Conservation (phyloP, 2,888 invertebrate genomes). For the Serrognathus titanus region DNA sequence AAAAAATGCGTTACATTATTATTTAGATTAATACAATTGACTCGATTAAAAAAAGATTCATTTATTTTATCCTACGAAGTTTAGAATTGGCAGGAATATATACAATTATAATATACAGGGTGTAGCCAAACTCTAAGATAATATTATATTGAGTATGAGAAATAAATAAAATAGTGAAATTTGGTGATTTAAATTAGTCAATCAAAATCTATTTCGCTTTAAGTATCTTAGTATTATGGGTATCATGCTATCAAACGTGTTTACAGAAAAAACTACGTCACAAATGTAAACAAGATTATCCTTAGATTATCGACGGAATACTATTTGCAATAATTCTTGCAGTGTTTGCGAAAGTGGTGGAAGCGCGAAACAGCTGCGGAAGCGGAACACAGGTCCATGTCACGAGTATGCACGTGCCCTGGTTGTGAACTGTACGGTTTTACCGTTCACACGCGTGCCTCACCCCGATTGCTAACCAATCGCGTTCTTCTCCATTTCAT, state of each 20-base stretch:
- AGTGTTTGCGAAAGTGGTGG: constrained; percentile 4
- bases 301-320: background rate
- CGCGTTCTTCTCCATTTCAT: background rate
- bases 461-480: constrained; percentile 32
- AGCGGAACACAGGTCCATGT: constrained; percentile 14
- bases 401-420: constrained; percentile 23
- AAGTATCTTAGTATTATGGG: background rate
- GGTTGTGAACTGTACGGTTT: constrained; percentile 41
- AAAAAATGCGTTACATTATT: no score
- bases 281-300: background rate
- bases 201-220: no score
- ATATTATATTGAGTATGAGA: no score
- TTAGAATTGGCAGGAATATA: no score
- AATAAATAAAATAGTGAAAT: no score
- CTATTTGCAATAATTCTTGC: background rate
- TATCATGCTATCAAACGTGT: background rate
- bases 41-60: no score
- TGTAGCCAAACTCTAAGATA: no score
- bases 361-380: constrained; percentile 14
- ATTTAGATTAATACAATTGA: no score
- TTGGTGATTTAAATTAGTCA: no score
- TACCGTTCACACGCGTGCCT: constrained; percentile 43
- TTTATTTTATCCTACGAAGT: no score
- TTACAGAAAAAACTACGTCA: background rate
- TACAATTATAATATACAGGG: no score